Percentiles rank a stretch among this genome's conserved stretches.
Evolutionary conservation across 2,113 vertebrate genomes (phyloP).

Genomic region (Carassius auratus): DNA sequence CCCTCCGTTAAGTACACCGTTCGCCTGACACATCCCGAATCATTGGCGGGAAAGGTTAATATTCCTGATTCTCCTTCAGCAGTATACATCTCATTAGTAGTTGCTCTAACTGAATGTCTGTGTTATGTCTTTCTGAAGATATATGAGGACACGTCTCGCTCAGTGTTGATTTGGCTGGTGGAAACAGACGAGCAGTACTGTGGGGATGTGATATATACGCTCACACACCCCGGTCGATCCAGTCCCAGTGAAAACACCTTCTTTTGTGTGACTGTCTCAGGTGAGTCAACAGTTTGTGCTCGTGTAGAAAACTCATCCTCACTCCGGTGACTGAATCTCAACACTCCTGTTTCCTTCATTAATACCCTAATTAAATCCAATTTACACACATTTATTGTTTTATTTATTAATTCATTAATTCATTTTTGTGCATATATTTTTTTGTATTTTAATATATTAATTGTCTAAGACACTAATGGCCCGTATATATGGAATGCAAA

Average conservation of each 20-base stretch:
- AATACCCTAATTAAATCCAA: neutral
- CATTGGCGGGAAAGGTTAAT: conserved; percentile 18
- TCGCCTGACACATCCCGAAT: conserved; percentile 35
- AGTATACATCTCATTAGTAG: no score
- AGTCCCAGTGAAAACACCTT: conserved; percentile 51
- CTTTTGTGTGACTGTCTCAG: conserved; percentile 66
- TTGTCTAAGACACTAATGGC: no score
- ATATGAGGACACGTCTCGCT: neutral
- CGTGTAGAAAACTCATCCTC: no score
- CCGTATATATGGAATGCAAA: no score
- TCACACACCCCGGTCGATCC: neutral
- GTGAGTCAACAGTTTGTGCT: conserved; percentile 53
- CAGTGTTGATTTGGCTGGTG: conserved; percentile 58
- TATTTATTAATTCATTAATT: no score
- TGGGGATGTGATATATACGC: conserved; percentile 65
- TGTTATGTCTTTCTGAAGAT: neutral
- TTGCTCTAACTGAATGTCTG: neutral
- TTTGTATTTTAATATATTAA: no score
- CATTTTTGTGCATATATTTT: no score
- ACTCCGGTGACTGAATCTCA: no score
- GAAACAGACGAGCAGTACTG: conserved; percentile 61
- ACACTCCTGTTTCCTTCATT: neutral
- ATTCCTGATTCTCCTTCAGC: neutral
- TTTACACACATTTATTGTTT: no score
- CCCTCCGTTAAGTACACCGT: conserved; percentile 52